phyloP scores from a whole-genome alignment of 2,797 vertebrate species.

The Molossus molossus region DNA sequence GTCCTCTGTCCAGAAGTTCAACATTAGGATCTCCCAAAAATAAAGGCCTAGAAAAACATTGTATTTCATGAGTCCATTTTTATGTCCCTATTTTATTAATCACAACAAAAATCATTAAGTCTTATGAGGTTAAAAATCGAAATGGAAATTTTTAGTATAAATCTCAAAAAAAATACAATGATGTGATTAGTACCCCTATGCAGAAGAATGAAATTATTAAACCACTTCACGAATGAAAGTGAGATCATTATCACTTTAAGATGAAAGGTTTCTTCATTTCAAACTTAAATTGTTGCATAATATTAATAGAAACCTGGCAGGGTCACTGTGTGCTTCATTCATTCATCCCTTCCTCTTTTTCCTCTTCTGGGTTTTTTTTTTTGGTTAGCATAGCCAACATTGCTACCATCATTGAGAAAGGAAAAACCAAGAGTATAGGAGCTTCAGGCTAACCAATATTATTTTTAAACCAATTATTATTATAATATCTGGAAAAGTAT shows the following conservation, averaged over 20 bases:
- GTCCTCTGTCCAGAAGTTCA: conserved; percentile 93
- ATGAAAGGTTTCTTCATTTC: neutral
- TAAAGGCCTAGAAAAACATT: conserved; percentile 91
- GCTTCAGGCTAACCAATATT: neutral
- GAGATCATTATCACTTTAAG: neutral
- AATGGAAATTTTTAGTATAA: neutral
- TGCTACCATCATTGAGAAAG: neutral
- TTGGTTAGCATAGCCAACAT: neutral
- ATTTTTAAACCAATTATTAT: conserved; percentile 39
- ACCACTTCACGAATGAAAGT: neutral
- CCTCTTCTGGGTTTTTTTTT: neutral
- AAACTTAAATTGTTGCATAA: neutral
- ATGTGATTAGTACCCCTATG: neutral
- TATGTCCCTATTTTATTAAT: neutral
- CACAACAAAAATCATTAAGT: neutral
- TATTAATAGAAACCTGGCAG: neutral
- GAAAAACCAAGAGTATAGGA: conserved; percentile 8
- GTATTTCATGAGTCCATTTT: conserved; percentile 40
- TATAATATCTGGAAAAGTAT: conserved; percentile 3
- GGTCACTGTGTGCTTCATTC: neutral
- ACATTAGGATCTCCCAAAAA: conserved; percentile 95
- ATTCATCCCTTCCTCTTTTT: neutral
- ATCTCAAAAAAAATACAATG: neutral
- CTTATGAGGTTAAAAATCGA: conserved; percentile 2
- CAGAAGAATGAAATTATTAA: conserved; percentile 42